Evolutionary conservation across 1,140 invertebrate species (phyloP), one percentile per base, ranked within the genome.

Genomic region (Oppia nitens): DNA sequence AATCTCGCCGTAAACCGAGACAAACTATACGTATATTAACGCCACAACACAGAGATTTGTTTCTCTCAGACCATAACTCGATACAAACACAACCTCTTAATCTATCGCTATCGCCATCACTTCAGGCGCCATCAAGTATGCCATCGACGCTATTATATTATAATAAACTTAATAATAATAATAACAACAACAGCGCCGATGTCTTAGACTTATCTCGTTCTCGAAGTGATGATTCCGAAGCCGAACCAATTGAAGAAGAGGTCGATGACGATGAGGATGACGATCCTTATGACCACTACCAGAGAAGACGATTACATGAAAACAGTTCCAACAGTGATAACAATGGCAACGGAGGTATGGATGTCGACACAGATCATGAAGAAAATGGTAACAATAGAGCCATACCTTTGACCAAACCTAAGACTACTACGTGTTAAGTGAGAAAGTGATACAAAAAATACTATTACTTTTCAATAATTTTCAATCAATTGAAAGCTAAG

Each of bases 161-260:
- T n/a, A n/a, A n/a, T n/a, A n/a, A n/a, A n/a, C n/a, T n/a, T n/a
- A n/a, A n/a, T n/a, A n/a, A n/a, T n/a, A n/a, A n/a, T n/a, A n/a
- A n/a, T n/a, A n/a, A n/a, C 47, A 24, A 53, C 27, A 59, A 20
- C 17, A 60, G 47, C 40, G 62, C 65, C 3, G 64, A 65, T 17
- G 65, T 66, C 11, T 59, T 66, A 11, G 65, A 66, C 57, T 61
- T 66, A 6, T 66, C 65, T 14, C 58, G 59, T 23, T 65, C 64
- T 20, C 53, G 64, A 45, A 63, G 62, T 67, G 87, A 92, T 68
- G 87, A 91, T 68, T 90, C 87, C 0, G 88, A 92, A 64, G 65
- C 68, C 40, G 86, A 88, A 67, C 87, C 85, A 0, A 57, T 56
- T 26, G 87, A 91, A 69, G 88, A 91, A 68, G 66, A 86, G 89